Evolutionary conservation across 1,140 invertebrate genomes (phyloP).

Genomic region (Drosophila tsacasi): DNA sequence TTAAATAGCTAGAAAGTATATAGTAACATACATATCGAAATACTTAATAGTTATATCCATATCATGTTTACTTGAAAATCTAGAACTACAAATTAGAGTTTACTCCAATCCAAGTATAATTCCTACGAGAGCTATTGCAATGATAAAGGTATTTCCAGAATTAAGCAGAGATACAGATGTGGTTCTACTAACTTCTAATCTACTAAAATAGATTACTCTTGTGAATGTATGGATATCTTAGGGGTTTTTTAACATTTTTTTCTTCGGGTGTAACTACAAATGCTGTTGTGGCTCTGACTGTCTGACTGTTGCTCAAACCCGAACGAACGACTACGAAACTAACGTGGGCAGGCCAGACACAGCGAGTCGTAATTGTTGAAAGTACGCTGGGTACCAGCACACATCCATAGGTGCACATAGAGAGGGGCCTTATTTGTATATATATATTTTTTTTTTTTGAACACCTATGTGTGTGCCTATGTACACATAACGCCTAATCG

Average conservation of each 20-base stretch:
- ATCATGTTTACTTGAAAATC: not conserved
- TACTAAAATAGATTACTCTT: too few relatives aligned
- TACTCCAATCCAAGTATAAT: not conserved
- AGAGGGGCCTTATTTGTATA: conserved; percentile 24
- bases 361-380: conserved; percentile 82
- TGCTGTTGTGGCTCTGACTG: conserved; percentile 64
- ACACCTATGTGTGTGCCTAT: conserved; percentile 13
- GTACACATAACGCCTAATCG: conserved; percentile 74
- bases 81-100: not conserved
- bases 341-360: conserved; percentile 72
- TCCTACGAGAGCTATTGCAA: not conserved
- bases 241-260: not conserved
- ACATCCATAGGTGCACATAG: conserved; percentile 36
- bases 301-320: conserved; percentile 76
- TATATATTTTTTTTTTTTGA: too few relatives aligned
- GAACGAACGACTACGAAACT: conserved; percentile 45
- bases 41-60: not conserved
- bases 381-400: conserved; percentile 65
- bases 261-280: conserved; percentile 38
- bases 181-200: not conserved
- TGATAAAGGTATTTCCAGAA: not conserved
- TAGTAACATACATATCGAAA: not conserved
- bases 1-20: not conserved
- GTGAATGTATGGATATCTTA: too few relatives aligned
- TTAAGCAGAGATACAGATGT: not conserved